Conservation (phyloP, 1,140 invertebrate genomes). For the Myzus persicae region DNA sequence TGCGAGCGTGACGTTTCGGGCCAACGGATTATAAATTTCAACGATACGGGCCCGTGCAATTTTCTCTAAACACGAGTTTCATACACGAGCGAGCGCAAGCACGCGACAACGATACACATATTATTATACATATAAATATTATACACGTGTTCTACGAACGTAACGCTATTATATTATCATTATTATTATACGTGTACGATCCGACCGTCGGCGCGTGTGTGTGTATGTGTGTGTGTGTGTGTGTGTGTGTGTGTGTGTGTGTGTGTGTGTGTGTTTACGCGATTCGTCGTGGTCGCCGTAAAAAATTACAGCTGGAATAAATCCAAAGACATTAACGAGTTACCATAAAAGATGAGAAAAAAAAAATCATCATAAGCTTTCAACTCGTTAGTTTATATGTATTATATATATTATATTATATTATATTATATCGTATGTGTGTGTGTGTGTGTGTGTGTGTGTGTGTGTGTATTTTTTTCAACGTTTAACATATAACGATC, state of each 20-base stretch:
- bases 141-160: background rate
- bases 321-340: conserved; percentile 39
- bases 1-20: background rate
- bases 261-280: background rate
- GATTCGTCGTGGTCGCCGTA: background rate
- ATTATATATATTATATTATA: background rate
- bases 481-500: conserved; percentile 33
- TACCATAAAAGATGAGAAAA: conserved; percentile 18
- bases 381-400: conserved; percentile 23
- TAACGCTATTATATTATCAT: background rate
- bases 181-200: background rate
- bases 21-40: background rate
- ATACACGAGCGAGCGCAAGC: background rate
- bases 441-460: background rate
- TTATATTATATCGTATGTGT: background rate
- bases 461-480: too few relatives aligned
- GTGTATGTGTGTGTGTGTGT: background rate
- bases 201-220: background rate
- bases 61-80: background rate
- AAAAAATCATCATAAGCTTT: conserved; percentile 43
- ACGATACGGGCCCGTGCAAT: background rate
- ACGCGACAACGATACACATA: background rate
- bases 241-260: background rate
- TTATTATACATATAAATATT: background rate
- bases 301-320: conserved; percentile 33